phyloP scores from a whole-genome alignment of 2,888 invertebrate genomes.

The Lasius platythorax region DNA sequence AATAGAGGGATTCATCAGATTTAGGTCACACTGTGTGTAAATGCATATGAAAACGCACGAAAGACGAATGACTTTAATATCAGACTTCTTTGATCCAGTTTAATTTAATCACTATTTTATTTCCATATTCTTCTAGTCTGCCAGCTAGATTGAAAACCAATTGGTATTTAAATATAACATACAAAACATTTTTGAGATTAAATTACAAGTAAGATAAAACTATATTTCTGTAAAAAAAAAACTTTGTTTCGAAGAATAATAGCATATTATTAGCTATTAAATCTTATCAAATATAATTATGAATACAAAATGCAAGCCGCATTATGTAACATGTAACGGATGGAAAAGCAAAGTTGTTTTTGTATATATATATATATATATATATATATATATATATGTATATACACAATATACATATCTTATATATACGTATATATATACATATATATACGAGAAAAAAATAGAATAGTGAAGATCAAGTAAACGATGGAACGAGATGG shows the following conservation, averaged over 20 bases:
- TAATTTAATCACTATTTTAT: not conserved
- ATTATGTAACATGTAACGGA: not conserved
- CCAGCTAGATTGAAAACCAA: not conserved
- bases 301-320: not conserved
- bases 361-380: not conserved
- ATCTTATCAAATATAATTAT: not conserved
- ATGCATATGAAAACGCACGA: constrained; percentile 19
- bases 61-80: constrained; percentile 46
- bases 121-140: not conserved
- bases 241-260: not conserved
- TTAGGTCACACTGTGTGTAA: constrained; percentile 60
- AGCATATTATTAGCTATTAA: not conserved
- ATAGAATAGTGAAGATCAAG: constrained; percentile 42
- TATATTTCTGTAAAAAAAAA: not conserved
- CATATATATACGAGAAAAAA: constrained; percentile 3
- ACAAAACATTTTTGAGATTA: not conserved
- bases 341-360: not conserved
- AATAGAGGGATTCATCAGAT: constrained; percentile 58
- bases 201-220: not conserved
- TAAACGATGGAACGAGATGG: constrained; percentile 66
- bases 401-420: no score
- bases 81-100: not conserved
- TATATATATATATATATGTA: not conserved
- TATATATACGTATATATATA: no score
- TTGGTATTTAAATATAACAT: not conserved